Evolutionary conservation across 2,113 vertebrate species (phyloP).

Genomic region (Bothrops jararaca): DNA sequence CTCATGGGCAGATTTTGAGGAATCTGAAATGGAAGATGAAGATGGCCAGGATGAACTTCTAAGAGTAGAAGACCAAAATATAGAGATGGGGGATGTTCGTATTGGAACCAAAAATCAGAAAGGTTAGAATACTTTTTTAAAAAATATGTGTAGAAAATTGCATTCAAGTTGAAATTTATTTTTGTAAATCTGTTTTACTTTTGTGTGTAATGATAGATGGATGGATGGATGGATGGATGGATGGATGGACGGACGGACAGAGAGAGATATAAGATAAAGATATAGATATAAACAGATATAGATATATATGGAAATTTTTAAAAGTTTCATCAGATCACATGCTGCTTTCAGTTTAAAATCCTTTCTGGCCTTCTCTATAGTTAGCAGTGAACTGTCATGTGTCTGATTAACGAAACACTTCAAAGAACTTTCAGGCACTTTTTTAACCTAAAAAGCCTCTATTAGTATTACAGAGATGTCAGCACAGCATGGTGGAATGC

Average conservation of each 20-base stretch:
- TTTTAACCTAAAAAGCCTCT: too few relatives aligned
- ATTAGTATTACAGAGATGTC: too few relatives aligned
- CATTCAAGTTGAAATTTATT: not conserved
- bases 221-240: too few relatives aligned
- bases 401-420: too few relatives aligned
- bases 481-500: too few relatives aligned
- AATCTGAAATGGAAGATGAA: constrained; percentile 73
- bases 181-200: not conserved
- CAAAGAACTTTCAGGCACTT: too few relatives aligned
- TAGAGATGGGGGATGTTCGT: constrained; percentile 47
- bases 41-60: constrained; percentile 49
- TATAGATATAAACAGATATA: too few relatives aligned
- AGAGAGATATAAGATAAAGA: too few relatives aligned
- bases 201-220: not conserved
- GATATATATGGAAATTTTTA: not conserved
- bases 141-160: not conserved
- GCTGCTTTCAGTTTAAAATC: not conserved
- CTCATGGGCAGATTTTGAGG: constrained; percentile 86
- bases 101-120: constrained; percentile 23
- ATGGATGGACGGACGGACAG: too few relatives aligned
- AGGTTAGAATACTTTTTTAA: constrained; percentile 27
- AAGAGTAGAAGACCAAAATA: constrained; percentile 50
- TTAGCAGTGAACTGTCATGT: not conserved
- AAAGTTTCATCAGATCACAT: not conserved
- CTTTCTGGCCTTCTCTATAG: not conserved